These are phyloP conservation scores for Podocnemis expansa DNA, from an alignment of 2,113 vertebrate genomes.

Conservation along the genomic window DNA sequence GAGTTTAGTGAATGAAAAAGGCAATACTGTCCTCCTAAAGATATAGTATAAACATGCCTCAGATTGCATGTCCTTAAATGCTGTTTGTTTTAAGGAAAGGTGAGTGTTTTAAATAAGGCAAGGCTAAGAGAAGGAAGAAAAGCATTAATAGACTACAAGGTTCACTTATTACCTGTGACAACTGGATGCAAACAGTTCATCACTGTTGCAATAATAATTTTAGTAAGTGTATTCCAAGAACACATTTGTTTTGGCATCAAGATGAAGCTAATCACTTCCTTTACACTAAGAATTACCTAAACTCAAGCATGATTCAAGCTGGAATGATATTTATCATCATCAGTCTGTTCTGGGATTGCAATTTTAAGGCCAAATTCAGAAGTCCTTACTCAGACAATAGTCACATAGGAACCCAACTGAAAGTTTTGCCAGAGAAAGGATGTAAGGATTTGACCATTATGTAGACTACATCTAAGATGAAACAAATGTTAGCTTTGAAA, in stretches of 20 bases:
- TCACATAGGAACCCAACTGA: not conserved
- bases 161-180: not conserved
- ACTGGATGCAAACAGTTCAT: not conserved
- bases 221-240: not conserved
- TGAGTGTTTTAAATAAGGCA: not conserved
- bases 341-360: not conserved
- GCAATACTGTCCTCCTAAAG: not conserved
- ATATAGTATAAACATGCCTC: not conserved
- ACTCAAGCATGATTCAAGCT: not conserved
- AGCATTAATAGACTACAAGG: not conserved
- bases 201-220: rapidly evolving
- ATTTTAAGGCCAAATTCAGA: not conserved
- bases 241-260: not conserved
- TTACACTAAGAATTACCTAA: not conserved
- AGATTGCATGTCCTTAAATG: not conserved
- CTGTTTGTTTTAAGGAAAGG: not conserved
- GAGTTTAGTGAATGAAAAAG: not conserved
- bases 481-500: not conserved
- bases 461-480: not conserved
- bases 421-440: not conserved
- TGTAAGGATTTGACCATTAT: not conserved
- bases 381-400: not conserved
- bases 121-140: not conserved
- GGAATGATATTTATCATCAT: not conserved
- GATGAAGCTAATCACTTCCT: not conserved